Base-by-base conservation (phyloP, 1,140 invertebrate species). In the Drosophila parabipectinata region DNA sequence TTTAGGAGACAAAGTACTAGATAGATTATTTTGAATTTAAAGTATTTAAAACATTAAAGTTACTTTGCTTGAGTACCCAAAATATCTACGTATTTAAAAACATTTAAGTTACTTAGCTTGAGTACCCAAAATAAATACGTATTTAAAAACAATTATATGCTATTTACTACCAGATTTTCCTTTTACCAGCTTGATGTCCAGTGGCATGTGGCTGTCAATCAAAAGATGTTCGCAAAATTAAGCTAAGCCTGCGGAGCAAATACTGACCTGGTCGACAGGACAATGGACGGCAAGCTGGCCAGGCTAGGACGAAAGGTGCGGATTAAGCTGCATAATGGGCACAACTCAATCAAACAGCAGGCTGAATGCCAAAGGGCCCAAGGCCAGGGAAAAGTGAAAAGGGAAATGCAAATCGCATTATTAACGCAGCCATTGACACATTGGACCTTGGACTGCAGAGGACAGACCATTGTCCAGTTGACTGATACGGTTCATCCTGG, bases 401-500 rank as follows among this genome's bases (percentile, higher is more conserved):
- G 60, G 56, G 60, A 66, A 87, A 89, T 89, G 84, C 85, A 89
- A 89, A 89, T 89, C 84, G 85, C 84, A 89, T 89, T 89, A 89
- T 89, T 84, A 80, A 89, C 69, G 71, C 84, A 67, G 79, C 26
- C 58, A 53, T 58, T 58, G 71, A 59, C 74, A 64, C 69, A 73
- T 51, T 72, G 69, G 69, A 69, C 71, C 47, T 64, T 68, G 73
- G 59, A 60, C 32, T 4, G 1, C 21, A 14, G 12, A 1, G 41
- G 10, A 37, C 21, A 14, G 34, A 37, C 55, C 59, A 63, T 63
- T 80, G 77, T 76, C 72, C 63, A 73, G 71, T 69, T 69, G 81
- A 64, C 68, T 26, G 72, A 74, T 57, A 39, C 45, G 60, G 55
- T 52, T 34, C 37, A 26, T 47, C 37, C 64, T 14, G 71, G 45